A percentile compares a stretch with the other conserved stretches of the same genome.
Evolutionary conservation across 2,113 vertebrate genomes (phyloP).

Genomic region (Paratilapia polleni): DNA sequence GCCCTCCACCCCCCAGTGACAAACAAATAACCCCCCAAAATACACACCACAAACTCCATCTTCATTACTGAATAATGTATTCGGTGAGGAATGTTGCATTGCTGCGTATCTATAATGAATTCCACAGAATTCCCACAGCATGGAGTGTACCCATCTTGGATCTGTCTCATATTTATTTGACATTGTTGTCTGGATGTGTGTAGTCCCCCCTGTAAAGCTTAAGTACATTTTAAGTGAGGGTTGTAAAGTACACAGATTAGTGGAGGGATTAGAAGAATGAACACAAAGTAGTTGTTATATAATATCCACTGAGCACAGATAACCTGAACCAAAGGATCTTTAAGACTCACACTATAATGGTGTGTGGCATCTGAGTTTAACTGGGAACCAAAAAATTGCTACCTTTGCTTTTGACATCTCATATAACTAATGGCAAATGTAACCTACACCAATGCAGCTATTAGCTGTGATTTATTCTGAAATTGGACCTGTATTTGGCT

Average conservation of each 20-base stretch:
- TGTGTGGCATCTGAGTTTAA: not conserved
- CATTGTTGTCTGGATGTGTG: conserved; percentile 29
- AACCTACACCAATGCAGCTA: not conserved
- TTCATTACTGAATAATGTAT: conserved; percentile 57
- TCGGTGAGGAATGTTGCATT: conserved; percentile 44
- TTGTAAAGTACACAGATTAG: conserved; percentile 8
- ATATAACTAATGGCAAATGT: not conserved
- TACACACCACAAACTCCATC: not conserved
- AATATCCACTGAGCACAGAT: conserved; percentile 10
- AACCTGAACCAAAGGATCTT: conserved; percentile 1
- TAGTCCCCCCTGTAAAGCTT: conserved; percentile 4
- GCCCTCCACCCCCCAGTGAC: not conserved
- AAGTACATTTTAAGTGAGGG: conserved; percentile 32
- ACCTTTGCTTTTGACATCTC: not conserved
- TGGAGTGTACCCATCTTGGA: conserved; percentile 13
- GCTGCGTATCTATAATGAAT: conserved; percentile 54
- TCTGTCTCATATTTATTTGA: conserved; percentile 37
- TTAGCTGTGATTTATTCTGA: not conserved
- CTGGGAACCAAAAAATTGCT: not conserved
- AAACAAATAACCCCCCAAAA: conserved; percentile 24
- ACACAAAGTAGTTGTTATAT: conserved; percentile 31
- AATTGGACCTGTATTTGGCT: not conserved
- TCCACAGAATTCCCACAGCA: conserved; percentile 39
- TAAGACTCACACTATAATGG: not conserved
- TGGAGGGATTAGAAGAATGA: conserved; percentile 14